Conservation (phyloP, 2,113 vertebrate genomes). For the Asarcornis scutulata region DNA sequence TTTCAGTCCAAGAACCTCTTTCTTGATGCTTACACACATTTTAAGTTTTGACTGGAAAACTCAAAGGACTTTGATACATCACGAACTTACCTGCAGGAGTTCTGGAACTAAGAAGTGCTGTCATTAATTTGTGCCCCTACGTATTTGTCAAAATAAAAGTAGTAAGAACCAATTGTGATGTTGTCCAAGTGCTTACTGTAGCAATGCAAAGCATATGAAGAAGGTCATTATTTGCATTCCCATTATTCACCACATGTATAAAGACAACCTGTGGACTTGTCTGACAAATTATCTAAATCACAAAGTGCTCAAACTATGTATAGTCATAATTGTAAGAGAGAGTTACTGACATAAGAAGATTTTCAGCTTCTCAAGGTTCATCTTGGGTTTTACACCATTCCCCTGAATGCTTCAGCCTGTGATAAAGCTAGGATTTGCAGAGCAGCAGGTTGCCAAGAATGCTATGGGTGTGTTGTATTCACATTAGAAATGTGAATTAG, state of each 20-base stretch:
- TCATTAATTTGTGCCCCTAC: neutral
- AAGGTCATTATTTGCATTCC: neutral
- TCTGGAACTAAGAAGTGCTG: neutral
- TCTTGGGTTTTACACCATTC: conserved; percentile 19
- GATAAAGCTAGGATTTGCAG: conserved; percentile 26
- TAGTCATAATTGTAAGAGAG: neutral
- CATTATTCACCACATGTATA: neutral
- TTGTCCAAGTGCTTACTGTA: neutral
- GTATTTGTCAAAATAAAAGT: neutral
- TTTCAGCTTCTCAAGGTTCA: conserved; percentile 14
- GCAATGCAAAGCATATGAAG: neutral
- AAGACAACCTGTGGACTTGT: neutral
- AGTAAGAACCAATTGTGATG: neutral
- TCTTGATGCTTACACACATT: neutral
- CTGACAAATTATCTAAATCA: neutral
- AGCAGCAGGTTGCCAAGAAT: neutral
- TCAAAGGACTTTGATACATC: neutral
- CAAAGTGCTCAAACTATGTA: neutral
- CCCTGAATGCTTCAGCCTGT: neutral
- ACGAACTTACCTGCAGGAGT: neutral
- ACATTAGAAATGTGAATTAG: neutral
- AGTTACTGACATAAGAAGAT: neutral
- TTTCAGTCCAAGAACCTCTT: neutral
- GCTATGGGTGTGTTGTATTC: neutral
- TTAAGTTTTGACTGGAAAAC: neutral